Conservation (phyloP, 2,797 vertebrate genomes). For the Sphenopsis melanotis region DNA sequence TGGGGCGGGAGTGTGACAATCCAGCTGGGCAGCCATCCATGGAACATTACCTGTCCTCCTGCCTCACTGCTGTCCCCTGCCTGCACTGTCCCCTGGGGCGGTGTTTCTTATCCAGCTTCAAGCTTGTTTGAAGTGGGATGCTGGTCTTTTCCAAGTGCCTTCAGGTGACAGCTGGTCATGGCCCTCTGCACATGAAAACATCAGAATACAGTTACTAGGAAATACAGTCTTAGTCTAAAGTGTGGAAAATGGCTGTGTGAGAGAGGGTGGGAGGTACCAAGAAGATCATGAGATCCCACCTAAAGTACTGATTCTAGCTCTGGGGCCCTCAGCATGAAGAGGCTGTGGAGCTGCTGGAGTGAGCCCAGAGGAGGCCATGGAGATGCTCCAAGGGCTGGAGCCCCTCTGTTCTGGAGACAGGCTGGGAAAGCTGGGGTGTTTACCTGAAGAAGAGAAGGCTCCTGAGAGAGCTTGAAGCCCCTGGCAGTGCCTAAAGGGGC, state of each 20-base stretch:
- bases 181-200: neutral
- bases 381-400: neutral
- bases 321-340: neutral
- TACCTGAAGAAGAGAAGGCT: neutral
- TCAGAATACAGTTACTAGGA: neutral
- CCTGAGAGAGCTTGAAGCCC: too few species aligned
- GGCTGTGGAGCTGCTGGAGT: neutral
- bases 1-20: neutral
- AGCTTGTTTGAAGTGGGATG: neutral
- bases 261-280: neutral
- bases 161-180: neutral
- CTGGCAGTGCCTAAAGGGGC: neutral
- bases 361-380: too few species aligned
- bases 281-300: neutral
- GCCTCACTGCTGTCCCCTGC: neutral
- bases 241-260: accelerated
- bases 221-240: neutral
- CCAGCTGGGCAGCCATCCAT: neutral
- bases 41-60: neutral
- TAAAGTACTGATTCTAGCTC: neutral
- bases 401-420: neutral
- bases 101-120: neutral
- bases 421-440: neutral
- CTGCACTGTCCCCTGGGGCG: neutral
- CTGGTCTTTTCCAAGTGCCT: neutral